Evolutionary conservation across 2,888 invertebrate genomes (phyloP).

Genomic region (Pristionchus arcanus): DNA sequence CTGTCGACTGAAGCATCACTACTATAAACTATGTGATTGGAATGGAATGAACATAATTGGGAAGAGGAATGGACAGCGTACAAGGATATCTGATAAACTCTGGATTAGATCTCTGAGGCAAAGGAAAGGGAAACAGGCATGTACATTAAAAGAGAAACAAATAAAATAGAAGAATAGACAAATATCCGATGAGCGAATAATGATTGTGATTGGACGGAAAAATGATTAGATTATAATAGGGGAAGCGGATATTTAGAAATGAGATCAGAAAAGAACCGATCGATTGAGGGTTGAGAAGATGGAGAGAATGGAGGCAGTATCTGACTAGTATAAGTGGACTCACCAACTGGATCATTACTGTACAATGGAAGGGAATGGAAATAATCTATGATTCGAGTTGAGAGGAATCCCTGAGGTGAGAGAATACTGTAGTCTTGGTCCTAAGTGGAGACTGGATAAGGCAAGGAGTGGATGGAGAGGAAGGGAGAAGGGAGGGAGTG

Average conservation of each 20-base stretch:
- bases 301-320: slow-evolving; percentile 8
- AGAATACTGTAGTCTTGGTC: slow-evolving; percentile 38
- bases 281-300: neutral
- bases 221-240: neutral
- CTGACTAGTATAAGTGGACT: slow-evolving; percentile 7
- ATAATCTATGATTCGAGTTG: neutral
- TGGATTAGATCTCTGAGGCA: neutral
- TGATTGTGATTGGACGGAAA: slow-evolving; percentile 1
- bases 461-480: neutral
- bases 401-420: neutral
- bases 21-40: slow-evolving; percentile 6
- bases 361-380: neutral
- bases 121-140: slow-evolving; percentile 3
- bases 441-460: neutral
- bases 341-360: slow-evolving; percentile 36
- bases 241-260: slow-evolving; percentile 3
- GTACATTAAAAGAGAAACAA: neutral
- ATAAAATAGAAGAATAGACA: neutral
- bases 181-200: slow-evolving; percentile 36
- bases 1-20: slow-evolving; percentile 18
- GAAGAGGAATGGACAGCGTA: neutral
- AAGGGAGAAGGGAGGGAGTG: slow-evolving; percentile 11
- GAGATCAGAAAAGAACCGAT: slow-evolving; percentile 16
- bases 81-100: neutral
- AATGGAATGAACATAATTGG: slow-evolving; percentile 3